A percentile compares a stretch with the other conserved stretches of the same genome.
These are phyloP conservation scores for Dendroctonus ponderosae DNA, from an alignment of 1,140 invertebrate genomes.

Conservation along the genomic window DNA sequence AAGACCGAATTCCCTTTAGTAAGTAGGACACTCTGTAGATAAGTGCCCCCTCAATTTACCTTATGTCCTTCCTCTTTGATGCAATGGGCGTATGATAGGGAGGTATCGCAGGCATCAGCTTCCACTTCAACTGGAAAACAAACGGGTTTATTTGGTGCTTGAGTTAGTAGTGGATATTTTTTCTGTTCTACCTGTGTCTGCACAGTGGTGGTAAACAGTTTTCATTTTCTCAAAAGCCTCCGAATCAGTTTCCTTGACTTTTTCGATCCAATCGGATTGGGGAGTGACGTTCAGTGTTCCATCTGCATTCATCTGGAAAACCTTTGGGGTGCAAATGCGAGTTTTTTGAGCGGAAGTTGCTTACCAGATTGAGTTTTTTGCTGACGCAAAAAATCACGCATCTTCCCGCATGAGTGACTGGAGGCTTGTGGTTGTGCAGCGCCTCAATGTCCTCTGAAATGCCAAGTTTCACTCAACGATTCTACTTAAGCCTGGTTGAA, in stretches of 20 bases:
- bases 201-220: conserved; percentile 1
- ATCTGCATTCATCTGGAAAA: conserved; percentile 15
- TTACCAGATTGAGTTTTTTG: conserved; percentile 15
- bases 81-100: conserved; percentile 3
- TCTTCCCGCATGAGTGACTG: conserved; percentile 13
- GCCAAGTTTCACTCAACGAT: not conserved
- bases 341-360: not conserved
- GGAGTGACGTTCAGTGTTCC: not conserved
- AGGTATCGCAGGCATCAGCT: conserved; percentile 8
- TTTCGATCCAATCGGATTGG: conserved; percentile 8
- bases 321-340: not conserved
- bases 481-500: not conserved
- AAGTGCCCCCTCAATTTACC: not conserved
- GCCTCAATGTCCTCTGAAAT: conserved; percentile 10
- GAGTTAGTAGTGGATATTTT: not conserved
- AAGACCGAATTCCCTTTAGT: no score
- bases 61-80: conserved; percentile 8
- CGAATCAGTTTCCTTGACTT: conserved; percentile 5
- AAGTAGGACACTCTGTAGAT: no score
- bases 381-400: conserved; percentile 21
- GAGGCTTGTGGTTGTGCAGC: conserved; percentile 8
- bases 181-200: not conserved
- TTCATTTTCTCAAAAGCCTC: conserved; percentile 7
- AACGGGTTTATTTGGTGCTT: not conserved
- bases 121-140: conserved; percentile 4